phyloP scores from a whole-genome alignment of 2,113 vertebrate species.

The Cairina moschata region DNA sequence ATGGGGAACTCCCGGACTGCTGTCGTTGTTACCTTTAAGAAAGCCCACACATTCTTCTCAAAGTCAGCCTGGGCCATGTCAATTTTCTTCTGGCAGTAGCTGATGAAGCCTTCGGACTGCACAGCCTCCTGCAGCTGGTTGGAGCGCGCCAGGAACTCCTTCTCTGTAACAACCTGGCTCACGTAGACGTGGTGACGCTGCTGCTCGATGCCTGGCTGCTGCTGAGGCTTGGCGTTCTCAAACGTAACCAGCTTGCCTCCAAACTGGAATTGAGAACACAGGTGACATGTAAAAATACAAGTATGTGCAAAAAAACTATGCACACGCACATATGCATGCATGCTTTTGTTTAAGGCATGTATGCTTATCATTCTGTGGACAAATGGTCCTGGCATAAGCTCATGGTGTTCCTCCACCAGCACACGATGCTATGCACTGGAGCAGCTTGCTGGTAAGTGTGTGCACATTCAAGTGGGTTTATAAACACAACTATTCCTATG shows the following conservation, averaged over 20 bases:
- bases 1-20: neutral
- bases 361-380: neutral
- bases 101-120: conserved; percentile 81
- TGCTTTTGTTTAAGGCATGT: neutral
- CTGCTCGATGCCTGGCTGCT: conserved; percentile 77
- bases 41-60: conserved; percentile 93
- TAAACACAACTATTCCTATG: neutral
- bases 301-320: neutral
- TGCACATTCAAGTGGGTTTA: neutral
- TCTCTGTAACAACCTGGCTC: conserved; percentile 94
- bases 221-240: conserved; percentile 79
- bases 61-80: conserved; percentile 85
- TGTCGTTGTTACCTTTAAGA: conserved; percentile 85
- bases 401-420: fast-evolving
- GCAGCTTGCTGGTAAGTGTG: neutral
- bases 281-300: neutral
- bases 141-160: conserved; percentile 86
- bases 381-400: neutral
- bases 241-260: conserved; percentile 93
- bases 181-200: conserved; percentile 78
- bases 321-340: neutral
- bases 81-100: conserved; percentile 90
- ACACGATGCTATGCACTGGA: neutral
- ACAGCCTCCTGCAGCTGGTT: conserved; percentile 88
- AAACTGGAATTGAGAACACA: conserved; percentile 79